Percentiles rank a stretch among this genome's conserved stretches.
These are phyloP conservation scores for Sceloporus undulatus DNA, from an alignment of 2,113 vertebrate species.

Conservation along the genomic window DNA sequence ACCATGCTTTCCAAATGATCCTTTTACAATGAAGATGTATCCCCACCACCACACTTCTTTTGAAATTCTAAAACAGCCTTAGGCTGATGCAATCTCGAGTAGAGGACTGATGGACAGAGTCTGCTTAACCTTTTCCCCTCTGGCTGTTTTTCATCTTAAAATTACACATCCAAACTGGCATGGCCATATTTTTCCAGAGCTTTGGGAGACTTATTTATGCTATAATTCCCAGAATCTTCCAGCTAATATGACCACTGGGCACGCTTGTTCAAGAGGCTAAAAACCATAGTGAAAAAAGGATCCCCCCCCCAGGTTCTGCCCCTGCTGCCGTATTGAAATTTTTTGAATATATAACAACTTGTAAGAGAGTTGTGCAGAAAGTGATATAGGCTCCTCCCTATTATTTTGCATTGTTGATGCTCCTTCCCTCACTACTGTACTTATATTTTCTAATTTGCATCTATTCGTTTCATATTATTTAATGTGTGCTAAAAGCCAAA, in stretches of 20 bases:
- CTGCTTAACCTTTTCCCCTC: not conserved
- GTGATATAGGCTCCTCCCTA: no score
- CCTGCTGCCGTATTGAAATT: no score
- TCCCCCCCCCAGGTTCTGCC: no score
- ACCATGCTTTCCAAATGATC: not conserved
- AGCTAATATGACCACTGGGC: not conserved
- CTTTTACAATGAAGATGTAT: not conserved
- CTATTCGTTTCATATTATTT: no score
- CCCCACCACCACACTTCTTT: not conserved
- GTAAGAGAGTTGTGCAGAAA: no score
- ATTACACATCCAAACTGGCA: not conserved
- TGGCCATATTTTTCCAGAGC: not conserved
- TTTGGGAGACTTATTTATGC: not conserved
- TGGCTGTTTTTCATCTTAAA: not conserved
- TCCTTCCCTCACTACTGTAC: no score
- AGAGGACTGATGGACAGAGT: not conserved
- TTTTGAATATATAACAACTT: no score
- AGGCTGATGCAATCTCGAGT: not conserved
- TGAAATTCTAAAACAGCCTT: not conserved
- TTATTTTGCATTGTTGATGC: no score
- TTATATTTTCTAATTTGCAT: no score
- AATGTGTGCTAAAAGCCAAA: no score
- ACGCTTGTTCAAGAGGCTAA: not conserved
- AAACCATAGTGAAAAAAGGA: not conserved
- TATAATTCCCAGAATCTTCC: not conserved